Evolutionary conservation across 2,113 vertebrate species (phyloP).

Genomic region (Caretta caretta): DNA sequence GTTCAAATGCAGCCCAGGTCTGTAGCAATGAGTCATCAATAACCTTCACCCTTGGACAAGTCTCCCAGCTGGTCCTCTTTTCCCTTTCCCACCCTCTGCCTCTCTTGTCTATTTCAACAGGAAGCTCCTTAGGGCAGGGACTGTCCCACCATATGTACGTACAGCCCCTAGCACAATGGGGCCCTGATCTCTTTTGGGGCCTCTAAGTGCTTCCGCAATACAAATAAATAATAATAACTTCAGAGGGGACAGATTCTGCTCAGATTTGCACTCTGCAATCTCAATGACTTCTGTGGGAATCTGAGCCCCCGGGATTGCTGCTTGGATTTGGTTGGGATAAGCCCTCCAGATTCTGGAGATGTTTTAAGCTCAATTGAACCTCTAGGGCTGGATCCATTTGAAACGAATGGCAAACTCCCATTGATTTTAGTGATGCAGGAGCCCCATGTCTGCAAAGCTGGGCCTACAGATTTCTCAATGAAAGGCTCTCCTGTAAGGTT

Average conservation of each 20-base stretch:
- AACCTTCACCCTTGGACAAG: rapidly evolving
- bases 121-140: background rate
- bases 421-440: background rate
- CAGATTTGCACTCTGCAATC: rapidly evolving
- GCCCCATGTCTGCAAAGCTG: background rate
- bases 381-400: background rate
- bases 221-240: no score
- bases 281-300: background rate
- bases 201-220: background rate
- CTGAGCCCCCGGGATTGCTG: rapidly evolving
- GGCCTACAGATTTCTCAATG: background rate
- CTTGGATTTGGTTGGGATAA: background rate
- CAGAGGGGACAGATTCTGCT: background rate
- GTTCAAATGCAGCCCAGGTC: background rate
- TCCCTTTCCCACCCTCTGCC: background rate
- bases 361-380: background rate
- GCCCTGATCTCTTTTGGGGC: background rate
- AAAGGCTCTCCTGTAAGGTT: background rate
- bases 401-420: background rate
- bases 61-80: background rate
- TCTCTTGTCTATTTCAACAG: background rate
- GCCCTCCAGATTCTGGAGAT: background rate
- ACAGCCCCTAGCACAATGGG: background rate
- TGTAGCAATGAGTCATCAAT: background rate
- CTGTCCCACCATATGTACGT: background rate